These are phyloP conservation scores for Itoplectis maculator DNA, from an alignment of 2,888 invertebrate genomes.

Conservation along the genomic window DNA sequence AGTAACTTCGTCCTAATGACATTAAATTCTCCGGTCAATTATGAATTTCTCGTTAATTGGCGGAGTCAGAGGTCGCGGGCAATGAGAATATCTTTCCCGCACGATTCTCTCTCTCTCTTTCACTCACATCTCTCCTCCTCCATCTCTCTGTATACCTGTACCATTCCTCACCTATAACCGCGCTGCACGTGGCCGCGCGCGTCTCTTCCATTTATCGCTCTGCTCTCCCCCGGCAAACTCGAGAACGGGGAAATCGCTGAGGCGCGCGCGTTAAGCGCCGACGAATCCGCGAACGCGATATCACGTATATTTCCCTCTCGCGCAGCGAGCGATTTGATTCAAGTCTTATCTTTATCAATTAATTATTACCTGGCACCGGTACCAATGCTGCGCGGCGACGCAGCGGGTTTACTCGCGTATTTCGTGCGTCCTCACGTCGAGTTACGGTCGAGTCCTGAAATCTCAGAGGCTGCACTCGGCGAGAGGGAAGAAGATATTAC, in stretches of 20 bases:
- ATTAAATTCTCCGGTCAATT: conserved; percentile 60
- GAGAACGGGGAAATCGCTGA: conserved; percentile 11
- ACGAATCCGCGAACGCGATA: conserved; percentile 65
- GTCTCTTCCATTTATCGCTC: conserved; percentile 52
- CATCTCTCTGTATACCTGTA: no score
- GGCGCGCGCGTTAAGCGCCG: conserved; percentile 41
- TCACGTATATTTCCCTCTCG: conserved; percentile 66
- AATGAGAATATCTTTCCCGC: conserved; percentile 52
- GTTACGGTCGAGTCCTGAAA: no score
- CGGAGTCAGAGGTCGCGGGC: conserved; percentile 50
- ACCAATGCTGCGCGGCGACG: no score
- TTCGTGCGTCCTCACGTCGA: no score
- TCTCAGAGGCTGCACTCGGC: no score
- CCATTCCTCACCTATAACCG: no score
- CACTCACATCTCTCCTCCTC: no score
- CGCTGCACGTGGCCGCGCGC: no score
- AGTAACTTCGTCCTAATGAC: conserved; percentile 52
- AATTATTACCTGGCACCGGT: conserved; percentile 73
- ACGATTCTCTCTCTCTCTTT: no score
- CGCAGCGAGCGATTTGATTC: conserved; percentile 76
- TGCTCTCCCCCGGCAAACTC: no score
- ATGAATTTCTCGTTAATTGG: conserved; percentile 63
- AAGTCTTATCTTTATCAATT: conserved; percentile 76
- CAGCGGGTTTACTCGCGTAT: no score
- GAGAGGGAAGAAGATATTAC: no score